A percentile compares a stretch with the other conserved stretches of the same genome.
Evolutionary conservation across 2,888 invertebrate genomes (phyloP).

Genomic region (Acanthosepion lycidas): DNA sequence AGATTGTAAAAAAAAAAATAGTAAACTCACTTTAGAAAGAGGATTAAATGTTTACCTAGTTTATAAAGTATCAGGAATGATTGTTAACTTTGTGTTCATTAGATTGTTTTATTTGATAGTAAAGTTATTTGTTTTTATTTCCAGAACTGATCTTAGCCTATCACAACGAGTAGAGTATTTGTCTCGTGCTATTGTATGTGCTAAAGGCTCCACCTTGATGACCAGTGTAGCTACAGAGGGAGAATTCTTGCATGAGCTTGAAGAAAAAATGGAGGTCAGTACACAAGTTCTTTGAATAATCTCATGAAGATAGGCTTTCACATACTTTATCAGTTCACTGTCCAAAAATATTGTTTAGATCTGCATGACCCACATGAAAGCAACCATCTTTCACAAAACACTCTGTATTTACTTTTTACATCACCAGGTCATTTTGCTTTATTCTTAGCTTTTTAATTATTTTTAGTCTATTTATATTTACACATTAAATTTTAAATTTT

Average conservation of each 20-base stretch:
- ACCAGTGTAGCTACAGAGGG: conserved; percentile 80
- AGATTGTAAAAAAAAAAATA: no score
- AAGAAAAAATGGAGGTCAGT: conserved; percentile 91
- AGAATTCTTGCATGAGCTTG: conserved; percentile 88
- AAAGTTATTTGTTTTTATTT: neutral
- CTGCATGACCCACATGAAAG: no score
- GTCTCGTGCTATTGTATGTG: conserved; percentile 94
- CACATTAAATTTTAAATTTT: no score
- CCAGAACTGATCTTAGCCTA: conserved; percentile 83
- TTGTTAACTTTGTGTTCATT: neutral
- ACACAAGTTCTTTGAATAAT: no score
- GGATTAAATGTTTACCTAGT: neutral
- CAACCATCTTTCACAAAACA: neutral
- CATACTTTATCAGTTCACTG: no score
- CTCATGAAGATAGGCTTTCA: no score
- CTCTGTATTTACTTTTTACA: no score
- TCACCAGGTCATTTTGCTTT: no score
- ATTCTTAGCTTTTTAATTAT: no score
- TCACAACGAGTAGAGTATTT: conserved; percentile 90
- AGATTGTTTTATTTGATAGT: neutral
- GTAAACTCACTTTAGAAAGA: no score
- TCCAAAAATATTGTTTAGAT: no score
- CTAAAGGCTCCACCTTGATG: conserved; percentile 82
- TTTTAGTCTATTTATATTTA: no score
- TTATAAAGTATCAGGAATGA: neutral